These are phyloP conservation scores for Acanthosepion lycidas DNA, from an alignment of 2,888 invertebrate genomes.

Conservation along the genomic window DNA sequence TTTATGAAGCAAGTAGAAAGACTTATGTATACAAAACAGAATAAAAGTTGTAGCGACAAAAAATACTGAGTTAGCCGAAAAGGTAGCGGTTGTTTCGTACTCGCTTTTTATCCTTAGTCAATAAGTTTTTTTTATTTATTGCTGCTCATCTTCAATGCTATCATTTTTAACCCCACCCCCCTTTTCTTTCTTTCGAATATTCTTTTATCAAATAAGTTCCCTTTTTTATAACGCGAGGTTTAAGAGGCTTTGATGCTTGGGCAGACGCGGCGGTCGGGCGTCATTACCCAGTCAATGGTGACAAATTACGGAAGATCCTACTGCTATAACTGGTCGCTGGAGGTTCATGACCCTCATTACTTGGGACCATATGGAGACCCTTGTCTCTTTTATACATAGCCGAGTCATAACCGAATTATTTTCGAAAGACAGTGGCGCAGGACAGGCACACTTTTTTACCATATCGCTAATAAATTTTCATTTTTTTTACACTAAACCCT, in stretches of 20 bases:
- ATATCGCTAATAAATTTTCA: neutral
- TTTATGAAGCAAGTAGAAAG: neutral
- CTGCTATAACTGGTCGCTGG: neutral
- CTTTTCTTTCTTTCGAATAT: too few relatives aligned
- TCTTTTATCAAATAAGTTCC: neutral
- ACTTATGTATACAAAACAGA: neutral
- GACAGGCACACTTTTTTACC: too few relatives aligned
- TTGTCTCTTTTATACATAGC: neutral
- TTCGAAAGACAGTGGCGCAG: neutral
- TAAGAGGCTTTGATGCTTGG: neutral
- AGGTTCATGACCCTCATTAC: neutral
- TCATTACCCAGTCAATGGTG: constrained; percentile 22
- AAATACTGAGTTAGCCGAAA: too few relatives aligned
- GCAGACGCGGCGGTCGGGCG: neutral
- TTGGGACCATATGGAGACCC: neutral
- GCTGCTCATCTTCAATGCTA: neutral
- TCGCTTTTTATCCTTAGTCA: neutral
- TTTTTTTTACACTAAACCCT: neutral
- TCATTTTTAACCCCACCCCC: neutral
- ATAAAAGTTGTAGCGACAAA: neutral
- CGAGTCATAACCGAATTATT: neutral
- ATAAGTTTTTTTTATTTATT: neutral
- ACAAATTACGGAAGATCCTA: constrained; percentile 9
- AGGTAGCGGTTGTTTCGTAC: too few relatives aligned
- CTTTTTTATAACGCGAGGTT: neutral